Percentiles rank a stretch among this genome's conserved stretches.
Evolutionary conservation across 2,888 invertebrate genomes (phyloP).

Genomic region (Hyles lineata): DNA sequence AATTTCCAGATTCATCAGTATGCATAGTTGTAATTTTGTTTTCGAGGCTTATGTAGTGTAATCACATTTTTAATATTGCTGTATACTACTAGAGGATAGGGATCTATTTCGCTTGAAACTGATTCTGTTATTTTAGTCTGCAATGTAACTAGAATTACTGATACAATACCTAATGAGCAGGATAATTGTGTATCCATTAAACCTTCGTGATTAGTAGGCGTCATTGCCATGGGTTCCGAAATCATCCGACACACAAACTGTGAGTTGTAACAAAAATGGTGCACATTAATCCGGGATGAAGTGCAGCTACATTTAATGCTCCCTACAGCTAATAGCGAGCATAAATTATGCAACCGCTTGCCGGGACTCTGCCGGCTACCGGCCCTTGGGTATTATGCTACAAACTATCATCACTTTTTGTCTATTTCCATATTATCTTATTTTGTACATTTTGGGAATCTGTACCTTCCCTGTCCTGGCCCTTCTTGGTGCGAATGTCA

Average conservation of each 20-base stretch:
- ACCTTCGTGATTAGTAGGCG: not conserved
- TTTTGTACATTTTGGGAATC: no score
- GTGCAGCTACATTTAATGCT: constrained; percentile 25
- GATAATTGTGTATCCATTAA: not conserved
- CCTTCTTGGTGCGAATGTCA: no score
- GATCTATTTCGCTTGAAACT: no score
- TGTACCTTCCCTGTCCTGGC: no score
- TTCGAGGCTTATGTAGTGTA: no score
- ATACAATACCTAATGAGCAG: no score
- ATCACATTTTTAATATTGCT: no score
- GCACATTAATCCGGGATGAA: constrained; percentile 13
- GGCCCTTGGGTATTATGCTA: not conserved
- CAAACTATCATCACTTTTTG: not conserved
- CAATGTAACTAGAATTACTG: no score
- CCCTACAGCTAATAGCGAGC: constrained; percentile 21
- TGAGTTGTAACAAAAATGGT: constrained; percentile 20
- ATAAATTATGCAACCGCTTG: constrained; percentile 28
- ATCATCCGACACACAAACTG: not conserved
- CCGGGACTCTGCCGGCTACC: not conserved
- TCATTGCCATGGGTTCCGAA: not conserved
- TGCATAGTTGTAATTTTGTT: no score
- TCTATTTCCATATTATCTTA: not conserved
- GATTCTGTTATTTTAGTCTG: no score
- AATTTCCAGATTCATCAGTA: no score
- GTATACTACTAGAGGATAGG: no score